phyloP scores from a whole-genome alignment of 2,888 invertebrate genomes.

The Lissonota sp. region DNA sequence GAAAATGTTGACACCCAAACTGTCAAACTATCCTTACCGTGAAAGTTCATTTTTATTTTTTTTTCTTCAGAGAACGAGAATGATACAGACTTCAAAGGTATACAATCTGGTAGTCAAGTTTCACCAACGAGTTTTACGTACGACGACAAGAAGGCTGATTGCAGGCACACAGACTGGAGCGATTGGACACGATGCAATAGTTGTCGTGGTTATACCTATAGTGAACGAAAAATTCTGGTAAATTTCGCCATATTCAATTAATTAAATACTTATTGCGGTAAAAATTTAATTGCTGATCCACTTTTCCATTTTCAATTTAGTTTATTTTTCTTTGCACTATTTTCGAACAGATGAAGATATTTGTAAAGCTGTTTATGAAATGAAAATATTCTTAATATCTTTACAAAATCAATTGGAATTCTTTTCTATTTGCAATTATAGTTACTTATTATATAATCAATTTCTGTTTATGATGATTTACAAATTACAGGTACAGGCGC shows the following conservation, averaged over 20 bases:
- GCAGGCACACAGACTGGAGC: constrained; percentile 92
- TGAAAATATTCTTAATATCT: too few species aligned
- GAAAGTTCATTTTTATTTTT: not conserved
- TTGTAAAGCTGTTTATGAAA: too few species aligned
- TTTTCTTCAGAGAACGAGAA: constrained; percentile 61
- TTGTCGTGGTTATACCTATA: constrained; percentile 86
- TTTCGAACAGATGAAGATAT: too few species aligned
- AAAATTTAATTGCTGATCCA: too few species aligned
- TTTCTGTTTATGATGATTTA: constrained; percentile 53
- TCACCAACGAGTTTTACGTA: constrained; percentile 69
- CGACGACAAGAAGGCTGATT: constrained; percentile 84
- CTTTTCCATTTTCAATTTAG: too few species aligned
- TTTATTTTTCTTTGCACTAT: too few species aligned
- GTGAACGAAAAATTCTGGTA: constrained; percentile 78
- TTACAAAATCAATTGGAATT: too few species aligned
- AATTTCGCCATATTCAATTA: not conserved
- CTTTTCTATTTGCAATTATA: constrained; percentile 1
- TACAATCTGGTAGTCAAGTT: constrained; percentile 77
- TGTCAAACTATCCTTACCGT: too few species aligned
- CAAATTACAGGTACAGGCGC: constrained; percentile 84
- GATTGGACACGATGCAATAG: constrained; percentile 94
- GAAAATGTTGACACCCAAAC: too few species aligned
- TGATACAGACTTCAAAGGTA: constrained; percentile 72
- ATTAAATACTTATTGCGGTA: too few species aligned
- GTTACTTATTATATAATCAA: not conserved